Evolutionary conservation across 2,888 invertebrate genomes (phyloP).

Genomic region (Epistrophe eligans): DNA sequence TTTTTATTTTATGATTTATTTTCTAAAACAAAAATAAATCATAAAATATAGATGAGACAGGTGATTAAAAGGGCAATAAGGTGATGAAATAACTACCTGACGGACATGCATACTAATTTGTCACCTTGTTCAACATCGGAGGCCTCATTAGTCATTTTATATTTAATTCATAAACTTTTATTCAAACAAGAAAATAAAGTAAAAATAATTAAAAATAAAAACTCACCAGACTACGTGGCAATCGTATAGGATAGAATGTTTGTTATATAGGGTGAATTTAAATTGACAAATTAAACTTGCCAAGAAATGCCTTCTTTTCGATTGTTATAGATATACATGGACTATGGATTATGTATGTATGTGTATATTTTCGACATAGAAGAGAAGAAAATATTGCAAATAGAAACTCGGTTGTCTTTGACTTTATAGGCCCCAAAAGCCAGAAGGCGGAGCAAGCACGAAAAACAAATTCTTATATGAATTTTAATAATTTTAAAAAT

Average conservation of each 20-base stretch:
- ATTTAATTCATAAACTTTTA: conserved; percentile 56
- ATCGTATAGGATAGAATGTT: not conserved
- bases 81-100: conserved; percentile 59
- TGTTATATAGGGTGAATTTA: conserved; percentile 24
- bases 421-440: not conserved
- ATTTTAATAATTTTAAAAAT: not conserved
- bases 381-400: not conserved
- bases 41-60: conserved; percentile 40
- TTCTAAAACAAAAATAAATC: not conserved
- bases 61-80: conserved; percentile 55
- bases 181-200: not conserved
- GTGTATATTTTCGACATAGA: not conserved
- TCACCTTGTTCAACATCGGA: conserved; percentile 55
- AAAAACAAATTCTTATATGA: not conserved
- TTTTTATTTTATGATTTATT: not conserved
- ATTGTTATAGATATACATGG: not conserved
- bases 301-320: conserved; percentile 53
- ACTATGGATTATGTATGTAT: too few relatives aligned
- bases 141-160: conserved; percentile 59
- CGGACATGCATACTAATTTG: conserved; percentile 60
- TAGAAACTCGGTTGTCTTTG: not conserved
- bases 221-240: conserved; percentile 6
- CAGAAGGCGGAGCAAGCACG: not conserved
- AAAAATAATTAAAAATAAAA: conserved; percentile 12
- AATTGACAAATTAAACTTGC: conserved; percentile 58